Base-by-base conservation (phyloP, 2,888 invertebrate species). In the Thecocarcelia acutangulata region DNA sequence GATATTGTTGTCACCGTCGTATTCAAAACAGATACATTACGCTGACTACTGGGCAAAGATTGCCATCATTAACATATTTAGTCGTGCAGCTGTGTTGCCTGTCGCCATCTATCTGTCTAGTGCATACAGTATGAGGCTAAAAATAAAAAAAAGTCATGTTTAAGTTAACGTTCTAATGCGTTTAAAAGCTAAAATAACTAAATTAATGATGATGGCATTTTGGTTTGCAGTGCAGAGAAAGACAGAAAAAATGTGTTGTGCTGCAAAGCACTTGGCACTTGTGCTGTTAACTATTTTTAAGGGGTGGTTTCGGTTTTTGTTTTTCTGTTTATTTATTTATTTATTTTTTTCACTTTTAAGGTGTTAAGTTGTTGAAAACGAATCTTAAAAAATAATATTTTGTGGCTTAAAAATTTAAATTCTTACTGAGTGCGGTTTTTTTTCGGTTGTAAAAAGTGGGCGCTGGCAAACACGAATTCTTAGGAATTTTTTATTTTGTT, bases 151-250 rank as follows among this genome's bases (percentile, higher is more conserved):
- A 61, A 58, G 50, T 52, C 64, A 42, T 73, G 52, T 69, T 61
- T 33, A 21, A 13, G 19, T 63, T 28, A 68, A 9, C 19, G 66
- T 44, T 61, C 28, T 52, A 68, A 54, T 59, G 72, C 72, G 52
- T 78, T 72, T 40, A 48, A 79, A 73, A 68, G 61, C 19, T 54
- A 63, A 73, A 79, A 74, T 79, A 54, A 79, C 56, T 69, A 79
- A 79, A 79, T 79, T 79, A 79, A 79, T 79, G 73, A 74, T 79
- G 79, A 74, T 74, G 79, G 68, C 79, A 48, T 61, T 79, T 63
- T 68, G 73, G 69, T 56, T 63, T 56, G 68, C 73, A 56, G 44
- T 63, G 66, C 42, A 42, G 11, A 15, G n/a, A n/a, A 0, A 13
- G 33, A 19, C 1, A 13, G 37, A 15, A 73, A 33, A 19, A 44